Evolutionary conservation across 1,140 invertebrate genomes (phyloP), one percentile per base, ranked within the genome.

Genomic region (Akabosia matsudoensis): DNA sequence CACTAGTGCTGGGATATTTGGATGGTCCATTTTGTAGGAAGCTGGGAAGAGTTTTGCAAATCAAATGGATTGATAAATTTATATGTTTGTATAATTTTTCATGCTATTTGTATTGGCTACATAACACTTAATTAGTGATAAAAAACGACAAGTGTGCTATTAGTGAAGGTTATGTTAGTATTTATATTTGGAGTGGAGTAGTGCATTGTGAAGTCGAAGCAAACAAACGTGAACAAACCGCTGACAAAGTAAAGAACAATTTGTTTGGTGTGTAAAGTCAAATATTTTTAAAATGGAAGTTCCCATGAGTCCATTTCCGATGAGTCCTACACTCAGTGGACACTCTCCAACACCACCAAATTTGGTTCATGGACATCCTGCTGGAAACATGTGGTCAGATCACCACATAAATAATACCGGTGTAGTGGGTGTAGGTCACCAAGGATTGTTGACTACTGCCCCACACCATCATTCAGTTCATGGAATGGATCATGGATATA

Each of bases 241-340:
- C 24, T 10, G 13, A 13, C 7, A 64, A 64, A 64, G 18, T 51
- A 51, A 51, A 10, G 45, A 14, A 24, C 13, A 24, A 22, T 14
- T 24, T 61, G 37, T 45, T 45, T 45, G 37, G n/a, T n/a, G n/a
- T n/a, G n/a, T n/a, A n/a, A n/a, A n/a, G n/a, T n/a, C n/a, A n/a
- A n/a, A n/a, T n/a, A n/a, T n/a, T n/a, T n/a, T 30, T 10, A 70
- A 13, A 70, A 81, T 81, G 78, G 78, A 79, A 51, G 45, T 79
- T 33, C 80, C 78, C 74, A 92, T 93, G 90, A 92, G 92, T 85
- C 91, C 92, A 79, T 86, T 85, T 85, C 89, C 91, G 83, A 86
- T 92, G 84, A 91, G 91, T 83, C 89, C 92, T 45, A 61, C 74
- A 34, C 33, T 79, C 22, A 79, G 72, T 81, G 80, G 78, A 33